phyloP scores from a whole-genome alignment of 2,113 vertebrate species.

The Daphoenositta chrysoptera region DNA sequence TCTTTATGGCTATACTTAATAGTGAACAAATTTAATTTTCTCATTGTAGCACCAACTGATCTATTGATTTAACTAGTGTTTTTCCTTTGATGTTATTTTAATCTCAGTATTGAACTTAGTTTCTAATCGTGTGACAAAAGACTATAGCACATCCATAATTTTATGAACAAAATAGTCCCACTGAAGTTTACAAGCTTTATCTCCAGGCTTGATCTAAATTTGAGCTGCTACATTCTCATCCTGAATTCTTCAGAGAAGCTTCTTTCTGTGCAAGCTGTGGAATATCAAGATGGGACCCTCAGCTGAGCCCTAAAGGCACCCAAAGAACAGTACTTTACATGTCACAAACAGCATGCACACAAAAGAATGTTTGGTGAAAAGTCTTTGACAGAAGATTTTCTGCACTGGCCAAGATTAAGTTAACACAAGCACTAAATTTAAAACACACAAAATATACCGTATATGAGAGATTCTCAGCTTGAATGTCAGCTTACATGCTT shows the following conservation, averaged over 20 bases:
- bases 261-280: neutral
- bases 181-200: neutral
- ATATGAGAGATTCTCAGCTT: constrained; percentile 11
- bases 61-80: neutral
- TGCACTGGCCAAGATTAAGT: neutral
- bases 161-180: neutral
- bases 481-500: constrained; percentile 38
- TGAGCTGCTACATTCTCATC: neutral
- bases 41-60: neutral
- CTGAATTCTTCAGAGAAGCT: neutral
- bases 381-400: neutral
- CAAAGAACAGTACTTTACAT: neutral
- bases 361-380: neutral
- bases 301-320: neutral
- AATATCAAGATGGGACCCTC: neutral
- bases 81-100: neutral
- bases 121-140: neutral
- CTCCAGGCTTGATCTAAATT: neutral
- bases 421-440: neutral
- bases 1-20: neutral
- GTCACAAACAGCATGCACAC: neutral
- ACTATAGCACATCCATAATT: neutral
- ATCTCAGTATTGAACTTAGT: neutral
- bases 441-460: neutral
- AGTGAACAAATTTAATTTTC: neutral